These are phyloP conservation scores for Pandion haliaetus DNA, from an alignment of 2,113 vertebrate genomes.

Conservation along the genomic window DNA sequence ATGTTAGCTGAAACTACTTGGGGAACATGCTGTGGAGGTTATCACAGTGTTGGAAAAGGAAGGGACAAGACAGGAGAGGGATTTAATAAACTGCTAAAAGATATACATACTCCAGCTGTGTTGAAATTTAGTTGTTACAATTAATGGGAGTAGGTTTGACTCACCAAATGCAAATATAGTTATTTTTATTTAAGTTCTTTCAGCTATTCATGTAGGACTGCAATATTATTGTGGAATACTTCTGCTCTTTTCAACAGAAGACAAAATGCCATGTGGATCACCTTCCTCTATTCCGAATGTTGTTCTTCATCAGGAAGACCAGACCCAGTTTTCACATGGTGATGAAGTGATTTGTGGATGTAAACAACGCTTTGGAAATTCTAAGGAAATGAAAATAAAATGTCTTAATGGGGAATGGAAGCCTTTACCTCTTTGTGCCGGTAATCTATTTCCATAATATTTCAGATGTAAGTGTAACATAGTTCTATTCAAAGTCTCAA, in stretches of 20 bases:
- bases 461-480: not conserved
- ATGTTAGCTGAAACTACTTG: not conserved
- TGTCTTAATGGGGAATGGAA: constrained; percentile 59
- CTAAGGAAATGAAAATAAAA: not conserved
- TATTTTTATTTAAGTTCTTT: not conserved
- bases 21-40: not conserved
- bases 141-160: not conserved
- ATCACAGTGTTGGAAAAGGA: not conserved
- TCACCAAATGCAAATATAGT: not conserved
- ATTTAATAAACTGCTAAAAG: not conserved
- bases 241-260: constrained; percentile 34
- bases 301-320: not conserved
- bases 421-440: constrained; percentile 29
- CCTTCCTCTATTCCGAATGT: not conserved
- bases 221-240: not conserved
- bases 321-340: not conserved
- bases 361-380: not conserved
- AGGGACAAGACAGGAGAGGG: not conserved
- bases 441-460: constrained; percentile 1
- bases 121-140: not conserved
- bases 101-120: not conserved
- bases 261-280: not conserved
- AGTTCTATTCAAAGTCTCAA: not conserved
- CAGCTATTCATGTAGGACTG: not conserved
- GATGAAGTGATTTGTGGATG: constrained; percentile 21